Base-by-base conservation (phyloP, 2,888 invertebrate species). In the Rhagonycha lutea region DNA sequence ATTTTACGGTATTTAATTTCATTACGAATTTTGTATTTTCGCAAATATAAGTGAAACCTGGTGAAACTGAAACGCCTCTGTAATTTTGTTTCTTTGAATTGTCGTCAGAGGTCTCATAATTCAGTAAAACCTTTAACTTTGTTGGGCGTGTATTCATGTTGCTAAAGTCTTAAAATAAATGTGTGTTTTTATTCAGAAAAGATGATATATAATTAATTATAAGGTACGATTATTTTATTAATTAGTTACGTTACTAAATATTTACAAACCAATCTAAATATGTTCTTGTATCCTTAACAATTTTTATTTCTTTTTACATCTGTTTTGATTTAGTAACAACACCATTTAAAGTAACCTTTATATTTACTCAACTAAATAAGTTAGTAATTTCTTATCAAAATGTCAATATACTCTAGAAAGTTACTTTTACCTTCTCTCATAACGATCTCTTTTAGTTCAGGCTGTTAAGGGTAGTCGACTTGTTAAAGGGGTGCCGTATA, bases 121-220 rank as follows among this genome's bases (percentile, higher is more conserved):
- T 82, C 84, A 86, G 86, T 85, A 83, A 82, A 82, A 85, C 83
- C 74, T 84, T 82, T 81, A 83, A 84, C 84, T 84, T 83, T 84
- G 84, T 83, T 86, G 87, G 87, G 87, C 86, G 87, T 87, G 87
- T 86, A 83, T 83, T 82, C 80, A 80, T 80, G 80, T 79, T 82
- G 81, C 80, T 79, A 82, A 82, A 81, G 79, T 82, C 82, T 80
- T 79, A 81, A 82, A 80, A 79, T 83, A 84, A 84, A 83, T 84
- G 84, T 84, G 84, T 85, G 85, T 84, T 85, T 85, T 83, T 86
- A 84, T 83, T 84, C 81, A 82, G 84, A 85, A 85, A 86, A 86
- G 86, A 84, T 81, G 83, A 81, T 78, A 79, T 79, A 80, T 82
- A 82, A 84, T 83, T 83, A 78, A 79, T 78, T 65, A 76, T 79